Conservation (phyloP, 2,113 vertebrate genomes). For the Silurus glanis region DNA sequence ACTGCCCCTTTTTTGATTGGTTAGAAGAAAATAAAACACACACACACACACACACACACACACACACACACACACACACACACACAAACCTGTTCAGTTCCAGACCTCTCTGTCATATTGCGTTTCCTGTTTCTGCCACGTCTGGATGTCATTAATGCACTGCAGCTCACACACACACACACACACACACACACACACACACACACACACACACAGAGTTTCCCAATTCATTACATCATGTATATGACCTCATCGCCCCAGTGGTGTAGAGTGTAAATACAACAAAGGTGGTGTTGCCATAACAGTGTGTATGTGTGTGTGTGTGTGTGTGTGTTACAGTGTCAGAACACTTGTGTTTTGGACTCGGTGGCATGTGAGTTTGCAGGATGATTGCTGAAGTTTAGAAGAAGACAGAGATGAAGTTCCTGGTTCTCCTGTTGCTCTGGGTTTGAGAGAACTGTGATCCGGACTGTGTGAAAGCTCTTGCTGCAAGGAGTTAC, state of each 20-base stretch:
- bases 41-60: conserved; percentile 20
- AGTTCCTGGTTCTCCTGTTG: too few relatives aligned
- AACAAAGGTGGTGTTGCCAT: conserved; percentile 69
- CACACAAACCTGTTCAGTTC: conserved; percentile 29
- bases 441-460: too few relatives aligned
- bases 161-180: conserved; percentile 35
- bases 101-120: conserved; percentile 40
- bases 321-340: neutral
- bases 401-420: too few relatives aligned
- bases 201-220: conserved; percentile 21
- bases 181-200: conserved; percentile 24
- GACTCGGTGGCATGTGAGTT: too few relatives aligned
- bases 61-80: conserved; percentile 27
- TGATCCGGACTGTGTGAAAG: neutral
- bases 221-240: conserved; percentile 69
- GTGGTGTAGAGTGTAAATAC: conserved; percentile 64
- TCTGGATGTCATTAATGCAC: conserved; percentile 63
- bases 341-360: too few relatives aligned
- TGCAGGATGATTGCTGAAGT: too few relatives aligned
- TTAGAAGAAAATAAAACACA: neutral
- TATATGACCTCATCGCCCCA: conserved; percentile 67
- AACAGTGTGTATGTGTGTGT: conserved; percentile 62
- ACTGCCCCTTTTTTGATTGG: neutral
- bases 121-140: conserved; percentile 54
- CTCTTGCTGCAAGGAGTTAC: neutral